These are phyloP conservation scores for Gymnothorax javanicus DNA, from an alignment of 2,797 vertebrate genomes.

Conservation along the genomic window DNA sequence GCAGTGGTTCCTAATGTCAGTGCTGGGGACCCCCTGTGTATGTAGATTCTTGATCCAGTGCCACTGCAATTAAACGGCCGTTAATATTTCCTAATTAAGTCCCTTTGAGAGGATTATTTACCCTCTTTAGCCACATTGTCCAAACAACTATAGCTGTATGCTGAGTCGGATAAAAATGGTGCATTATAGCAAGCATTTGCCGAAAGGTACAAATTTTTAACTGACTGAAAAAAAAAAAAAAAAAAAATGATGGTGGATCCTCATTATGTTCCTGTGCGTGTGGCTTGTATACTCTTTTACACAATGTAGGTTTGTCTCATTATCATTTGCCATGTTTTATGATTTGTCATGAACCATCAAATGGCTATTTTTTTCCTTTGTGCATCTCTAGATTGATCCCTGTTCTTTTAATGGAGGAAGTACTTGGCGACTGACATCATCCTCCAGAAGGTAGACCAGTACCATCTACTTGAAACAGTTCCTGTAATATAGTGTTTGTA, in stretches of 20 bases:
- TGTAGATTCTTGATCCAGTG: too few species aligned
- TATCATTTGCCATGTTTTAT: too few species aligned
- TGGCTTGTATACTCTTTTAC: background rate
- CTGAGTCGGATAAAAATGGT: too few species aligned
- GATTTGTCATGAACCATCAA: too few species aligned
- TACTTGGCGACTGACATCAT: constrained; percentile 98
- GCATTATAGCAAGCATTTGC: too few species aligned
- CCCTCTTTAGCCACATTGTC: background rate
- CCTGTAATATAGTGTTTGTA: background rate
- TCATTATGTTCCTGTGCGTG: background rate
- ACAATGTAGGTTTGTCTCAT: too few species aligned
- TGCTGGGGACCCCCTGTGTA: background rate
- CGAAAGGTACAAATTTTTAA: too few species aligned
- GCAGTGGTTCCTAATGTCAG: background rate
- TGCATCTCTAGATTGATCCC: constrained; percentile 81
- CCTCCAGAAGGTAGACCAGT: constrained; percentile 86
- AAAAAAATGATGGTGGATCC: too few species aligned
- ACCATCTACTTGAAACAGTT: background rate
- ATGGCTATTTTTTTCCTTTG: background rate
- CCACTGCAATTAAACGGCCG: too few species aligned
- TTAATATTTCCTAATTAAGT: too few species aligned
- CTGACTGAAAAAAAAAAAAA: too few species aligned
- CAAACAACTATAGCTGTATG: background rate
- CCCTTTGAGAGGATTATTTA: too few species aligned
- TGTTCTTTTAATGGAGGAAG: constrained; percentile 95